Evolutionary conservation across 2,888 invertebrate genomes (phyloP).

Genomic region (Euclidia mi): DNA sequence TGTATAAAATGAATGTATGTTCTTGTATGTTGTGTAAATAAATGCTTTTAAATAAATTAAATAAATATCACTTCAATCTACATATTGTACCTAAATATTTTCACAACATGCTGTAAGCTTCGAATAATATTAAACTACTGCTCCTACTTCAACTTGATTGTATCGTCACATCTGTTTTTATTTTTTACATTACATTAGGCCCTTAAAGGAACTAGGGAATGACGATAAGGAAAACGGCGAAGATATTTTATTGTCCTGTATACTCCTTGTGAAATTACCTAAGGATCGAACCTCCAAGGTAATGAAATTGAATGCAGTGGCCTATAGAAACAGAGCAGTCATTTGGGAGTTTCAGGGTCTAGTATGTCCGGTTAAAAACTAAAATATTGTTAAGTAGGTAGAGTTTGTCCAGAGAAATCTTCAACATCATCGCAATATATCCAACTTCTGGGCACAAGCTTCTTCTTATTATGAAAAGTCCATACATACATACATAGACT

Average conservation of each 20-base stretch:
- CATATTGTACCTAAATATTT: too few species aligned
- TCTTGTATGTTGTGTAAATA: too few species aligned
- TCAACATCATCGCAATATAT: too few species aligned
- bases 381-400: not conserved
- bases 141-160: not conserved
- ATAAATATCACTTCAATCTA: too few species aligned
- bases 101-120: too few species aligned
- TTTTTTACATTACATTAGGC: conserved; percentile 50
- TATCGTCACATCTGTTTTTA: conserved; percentile 50
- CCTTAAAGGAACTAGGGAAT: conserved; percentile 40
- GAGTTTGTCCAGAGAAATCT: not conserved
- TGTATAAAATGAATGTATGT: too few species aligned
- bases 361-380: conserved; percentile 1
- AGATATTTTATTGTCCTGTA: conserved; percentile 44
- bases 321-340: conserved; percentile 10
- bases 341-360: conserved; percentile 23
- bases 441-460: too few species aligned
- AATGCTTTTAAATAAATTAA: too few species aligned
- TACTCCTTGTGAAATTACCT: conserved; percentile 38
- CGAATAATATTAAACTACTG: conserved; percentile 23
- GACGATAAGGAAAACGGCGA: conserved; percentile 50
- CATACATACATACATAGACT: too few species aligned
- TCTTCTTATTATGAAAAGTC: too few species aligned
- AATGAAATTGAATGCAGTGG: conserved; percentile 46
- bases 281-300: conserved; percentile 41